Evolutionary conservation across 2,888 invertebrate genomes (phyloP).

Genomic region (Arrhopalites spinosus): DNA sequence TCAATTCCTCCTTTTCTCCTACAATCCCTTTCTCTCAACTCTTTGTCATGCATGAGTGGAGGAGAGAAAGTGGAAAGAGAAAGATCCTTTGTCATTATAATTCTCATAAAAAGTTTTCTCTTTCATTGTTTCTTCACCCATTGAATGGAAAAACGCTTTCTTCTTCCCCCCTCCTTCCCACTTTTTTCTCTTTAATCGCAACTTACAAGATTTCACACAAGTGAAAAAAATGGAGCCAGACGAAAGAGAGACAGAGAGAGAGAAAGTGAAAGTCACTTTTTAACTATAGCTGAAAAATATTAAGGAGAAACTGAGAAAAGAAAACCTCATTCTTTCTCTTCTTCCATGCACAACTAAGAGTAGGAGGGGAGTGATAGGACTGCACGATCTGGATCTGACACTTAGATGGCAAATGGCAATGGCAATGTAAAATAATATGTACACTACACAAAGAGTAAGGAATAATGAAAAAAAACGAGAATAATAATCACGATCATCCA

Average conservation of each 20-base stretch:
- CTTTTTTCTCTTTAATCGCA: too few relatives aligned
- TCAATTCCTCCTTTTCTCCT: background rate
- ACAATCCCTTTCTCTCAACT: background rate
- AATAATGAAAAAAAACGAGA: too few relatives aligned
- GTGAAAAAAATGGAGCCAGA: background rate
- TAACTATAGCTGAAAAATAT: too few relatives aligned
- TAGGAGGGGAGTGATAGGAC: too few relatives aligned
- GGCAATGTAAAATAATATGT: too few relatives aligned
- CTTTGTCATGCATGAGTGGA: conserved; percentile 15
- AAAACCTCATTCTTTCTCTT: too few relatives aligned
- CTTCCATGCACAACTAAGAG: too few relatives aligned
- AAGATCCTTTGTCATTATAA: conserved; percentile 22
- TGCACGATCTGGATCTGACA: too few relatives aligned
- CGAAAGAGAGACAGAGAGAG: background rate
- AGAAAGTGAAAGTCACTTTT: background rate
- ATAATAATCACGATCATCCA: too few relatives aligned
- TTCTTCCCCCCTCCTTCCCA: background rate
- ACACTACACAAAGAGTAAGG: too few relatives aligned
- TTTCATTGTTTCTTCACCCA: conserved; percentile 12
- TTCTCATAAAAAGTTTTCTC: conserved; percentile 23
- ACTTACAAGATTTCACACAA: background rate
- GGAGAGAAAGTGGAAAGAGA: background rate
- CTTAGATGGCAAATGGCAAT: too few relatives aligned
- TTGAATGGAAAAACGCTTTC: conserved; percentile 15
- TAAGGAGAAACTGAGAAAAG: too few relatives aligned